Evolutionary conservation across 2,797 vertebrate genomes (phyloP).

Genomic region (Xerus rutilus): DNA sequence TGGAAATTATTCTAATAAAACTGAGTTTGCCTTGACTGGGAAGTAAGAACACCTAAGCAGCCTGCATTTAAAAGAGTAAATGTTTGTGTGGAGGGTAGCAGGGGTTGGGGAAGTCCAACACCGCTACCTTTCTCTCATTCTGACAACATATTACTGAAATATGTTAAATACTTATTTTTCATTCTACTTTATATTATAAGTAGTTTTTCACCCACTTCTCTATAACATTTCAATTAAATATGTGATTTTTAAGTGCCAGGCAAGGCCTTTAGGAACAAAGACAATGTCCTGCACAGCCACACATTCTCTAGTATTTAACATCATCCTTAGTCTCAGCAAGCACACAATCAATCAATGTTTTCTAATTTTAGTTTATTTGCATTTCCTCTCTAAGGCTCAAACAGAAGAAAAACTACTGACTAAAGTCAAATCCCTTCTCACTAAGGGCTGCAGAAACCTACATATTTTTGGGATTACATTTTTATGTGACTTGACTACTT

Average conservation of each 20-base stretch:
- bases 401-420: conserved; percentile 20
- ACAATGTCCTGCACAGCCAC: background rate
- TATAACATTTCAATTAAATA: conserved; percentile 28
- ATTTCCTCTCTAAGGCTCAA: background rate
- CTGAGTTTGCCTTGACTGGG: background rate
- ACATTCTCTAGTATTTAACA: background rate
- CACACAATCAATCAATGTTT: background rate
- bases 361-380: conserved; percentile 14
- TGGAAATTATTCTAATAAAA: conserved; percentile 32
- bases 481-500: background rate
- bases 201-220: background rate
- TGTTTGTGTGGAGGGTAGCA: background rate
- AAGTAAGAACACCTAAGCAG: background rate
- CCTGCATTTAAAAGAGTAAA: background rate
- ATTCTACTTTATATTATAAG: background rate
- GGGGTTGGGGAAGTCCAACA: background rate
- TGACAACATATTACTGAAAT: background rate
- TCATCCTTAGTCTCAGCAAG: background rate
- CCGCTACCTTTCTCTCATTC: background rate
- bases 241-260: background rate
- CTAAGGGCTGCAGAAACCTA: background rate
- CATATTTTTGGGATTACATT: background rate
- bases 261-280: background rate
- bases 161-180: background rate
- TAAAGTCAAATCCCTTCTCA: conserved; percentile 42